Evolutionary conservation across 2,113 vertebrate genomes (phyloP).

Genomic region (Jaculus jaculus): DNA sequence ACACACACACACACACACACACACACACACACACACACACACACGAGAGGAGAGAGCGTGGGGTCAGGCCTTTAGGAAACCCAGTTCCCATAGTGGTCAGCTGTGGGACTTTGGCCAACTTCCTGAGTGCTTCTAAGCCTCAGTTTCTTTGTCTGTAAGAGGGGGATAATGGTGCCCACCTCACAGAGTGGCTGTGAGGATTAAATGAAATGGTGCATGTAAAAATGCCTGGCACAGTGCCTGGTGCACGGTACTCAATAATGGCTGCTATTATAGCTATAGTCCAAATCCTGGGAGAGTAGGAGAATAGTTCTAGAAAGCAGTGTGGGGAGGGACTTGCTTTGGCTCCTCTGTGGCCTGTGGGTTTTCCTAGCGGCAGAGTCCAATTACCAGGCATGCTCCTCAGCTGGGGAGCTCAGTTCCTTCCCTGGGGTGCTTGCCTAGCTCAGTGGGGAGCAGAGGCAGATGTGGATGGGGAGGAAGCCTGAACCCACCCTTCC

Average conservation of each 20-base stretch:
- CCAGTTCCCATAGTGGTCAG: background rate
- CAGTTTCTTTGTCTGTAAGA: conserved; percentile 71
- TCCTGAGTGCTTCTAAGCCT: conserved; percentile 19
- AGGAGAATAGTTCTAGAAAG: conserved; percentile 2
- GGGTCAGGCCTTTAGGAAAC: background rate
- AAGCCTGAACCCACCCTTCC: background rate
- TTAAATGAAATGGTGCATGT: conserved; percentile 69
- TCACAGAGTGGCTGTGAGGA: background rate
- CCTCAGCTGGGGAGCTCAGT: background rate
- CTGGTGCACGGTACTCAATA: background rate
- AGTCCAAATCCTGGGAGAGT: conserved; percentile 33
- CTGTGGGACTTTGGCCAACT: background rate
- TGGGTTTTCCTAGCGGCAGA: conserved; percentile 38
- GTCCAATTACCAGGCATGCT: conserved; percentile 60
- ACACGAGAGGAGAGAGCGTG: background rate
- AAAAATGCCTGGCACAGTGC: conserved; percentile 61
- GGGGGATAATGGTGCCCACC: conserved; percentile 47
- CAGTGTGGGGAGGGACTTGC: background rate
- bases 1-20: background rate
- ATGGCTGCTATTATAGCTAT: conserved; percentile 49
- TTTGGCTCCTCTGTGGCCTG: conserved; percentile 20
- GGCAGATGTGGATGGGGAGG: background rate
- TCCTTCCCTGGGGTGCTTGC: conserved; percentile 20
- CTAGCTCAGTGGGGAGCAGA: conserved; percentile 15
- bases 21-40: background rate